Evolutionary conservation across 2,113 vertebrate species (phyloP).

Genomic region (Polypterus bichir): DNA sequence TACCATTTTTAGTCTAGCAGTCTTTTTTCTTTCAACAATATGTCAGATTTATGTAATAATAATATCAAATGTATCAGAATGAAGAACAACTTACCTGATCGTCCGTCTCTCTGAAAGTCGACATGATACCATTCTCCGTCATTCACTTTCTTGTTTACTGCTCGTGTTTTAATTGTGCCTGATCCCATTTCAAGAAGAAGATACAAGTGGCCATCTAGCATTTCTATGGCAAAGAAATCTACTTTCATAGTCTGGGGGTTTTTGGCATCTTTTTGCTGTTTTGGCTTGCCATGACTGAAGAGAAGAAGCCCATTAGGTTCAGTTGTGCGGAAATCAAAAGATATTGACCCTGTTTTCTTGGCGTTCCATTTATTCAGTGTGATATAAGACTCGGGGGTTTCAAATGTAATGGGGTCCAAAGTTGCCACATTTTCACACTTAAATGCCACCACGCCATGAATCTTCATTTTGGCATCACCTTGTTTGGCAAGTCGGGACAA

Average conservation of each 20-base stretch:
- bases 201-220: constrained; percentile 92
- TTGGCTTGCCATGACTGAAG: constrained; percentile 89
- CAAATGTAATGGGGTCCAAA: constrained; percentile 91
- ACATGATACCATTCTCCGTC: constrained; percentile 98
- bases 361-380: constrained; percentile 93
- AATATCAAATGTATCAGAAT: not conserved
- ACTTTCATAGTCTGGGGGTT: constrained; percentile 82
- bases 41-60: not conserved
- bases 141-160: constrained; percentile 90
- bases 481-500: constrained; percentile 85
- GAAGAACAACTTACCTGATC: constrained; percentile 64
- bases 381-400: constrained; percentile 90
- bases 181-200: constrained; percentile 94
- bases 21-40: no score
- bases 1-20: no score
- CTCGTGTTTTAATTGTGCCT: constrained; percentile 88
- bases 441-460: constrained; percentile 89
- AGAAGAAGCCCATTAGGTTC: constrained; percentile 92
- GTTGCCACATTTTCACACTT: constrained; percentile 97
- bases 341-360: constrained; percentile 95
- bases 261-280: constrained; percentile 84
- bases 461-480: constrained; percentile 89
- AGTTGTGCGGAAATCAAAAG: constrained; percentile 94
- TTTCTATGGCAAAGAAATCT: constrained; percentile 96
- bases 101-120: constrained; percentile 89